Base-by-base conservation (phyloP, 2,797 vertebrate genomes). In the Lycodopsis pacificus region DNA sequence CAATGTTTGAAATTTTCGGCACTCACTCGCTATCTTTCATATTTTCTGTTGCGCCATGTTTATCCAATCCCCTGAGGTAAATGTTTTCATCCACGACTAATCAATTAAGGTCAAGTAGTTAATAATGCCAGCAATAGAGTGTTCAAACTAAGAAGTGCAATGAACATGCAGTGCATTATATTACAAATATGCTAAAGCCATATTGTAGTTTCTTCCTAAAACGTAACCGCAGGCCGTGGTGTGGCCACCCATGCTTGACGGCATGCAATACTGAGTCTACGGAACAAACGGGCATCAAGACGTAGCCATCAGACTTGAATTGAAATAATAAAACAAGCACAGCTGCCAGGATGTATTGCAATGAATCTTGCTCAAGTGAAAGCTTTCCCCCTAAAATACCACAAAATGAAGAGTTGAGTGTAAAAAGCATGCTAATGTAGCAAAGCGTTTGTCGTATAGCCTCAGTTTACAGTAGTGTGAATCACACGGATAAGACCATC, bases 251-350 rank as follows among this genome's bases (percentile, higher is more conserved):
- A 5, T 22, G 49, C 46, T 56, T 56, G 30, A 27, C 53, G 51
- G 62, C 10, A 19, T 22, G 66, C 44, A 81, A 67, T 46, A 53
- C 66, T 25, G 2, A 25, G 25, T 25, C 46, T 20, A 20, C 9
- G 12, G 34, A 77, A 87, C 48, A 76, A 79, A 75, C 27, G 70
- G 34, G 25, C 51, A 79, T 79, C 54, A 57, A 64, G 49, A 70
- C 5, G 7, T 25, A 65, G 56, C 69, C 59, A 58, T 62, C 64
- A 70, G 81, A 66, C 79, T 64, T 54, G 49, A 62, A 80, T 76
- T 70, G 36, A 86, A 74, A 72, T 77, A 83, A 86, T 65, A 78
- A 79, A 83, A 76, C 70, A 78, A 9, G 30, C 30, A 42, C 57
- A 74, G 57, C 76, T 75, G 77, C 72, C 6, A 71, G 40, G 71